Percentiles rank a stretch among this genome's conserved stretches.
Evolutionary conservation across 2,888 invertebrate species (phyloP).

Genomic region (Euzetes globulus): DNA sequence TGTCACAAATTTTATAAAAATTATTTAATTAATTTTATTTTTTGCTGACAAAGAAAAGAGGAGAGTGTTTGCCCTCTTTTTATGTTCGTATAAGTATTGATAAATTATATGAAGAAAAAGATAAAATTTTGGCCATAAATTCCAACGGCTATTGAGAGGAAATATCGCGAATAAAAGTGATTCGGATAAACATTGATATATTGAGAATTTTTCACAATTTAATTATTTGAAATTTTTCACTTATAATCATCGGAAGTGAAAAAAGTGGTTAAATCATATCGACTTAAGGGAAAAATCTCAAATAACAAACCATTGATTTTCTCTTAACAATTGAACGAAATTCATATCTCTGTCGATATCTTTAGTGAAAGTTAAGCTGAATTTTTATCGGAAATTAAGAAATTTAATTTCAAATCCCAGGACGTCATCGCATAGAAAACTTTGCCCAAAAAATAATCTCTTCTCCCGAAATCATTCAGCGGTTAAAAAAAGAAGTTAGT

Average conservation of each 20-base stretch:
- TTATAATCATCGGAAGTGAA: background rate
- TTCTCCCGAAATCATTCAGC: no score
- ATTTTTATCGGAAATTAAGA: slow-evolving; percentile 14
- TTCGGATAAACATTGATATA: no score
- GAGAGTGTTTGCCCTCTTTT: background rate
- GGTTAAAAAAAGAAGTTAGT: no score
- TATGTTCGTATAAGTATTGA: background rate
- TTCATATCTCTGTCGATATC: background rate
- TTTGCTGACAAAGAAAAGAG: background rate
- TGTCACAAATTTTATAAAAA: background rate
- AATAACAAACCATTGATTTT: background rate
- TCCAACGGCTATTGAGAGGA: background rate
- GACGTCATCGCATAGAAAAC: no score
- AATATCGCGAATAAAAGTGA: background rate
- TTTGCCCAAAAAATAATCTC: no score
- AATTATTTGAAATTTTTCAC: slow-evolving; percentile 6
- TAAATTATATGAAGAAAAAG: background rate
- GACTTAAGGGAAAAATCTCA: background rate
- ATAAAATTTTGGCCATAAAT: background rate
- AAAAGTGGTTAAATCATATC: background rate
- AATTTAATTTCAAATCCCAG: slow-evolving; percentile 10
- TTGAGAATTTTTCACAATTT: background rate
- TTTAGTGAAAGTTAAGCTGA: background rate
- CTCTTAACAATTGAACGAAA: background rate
- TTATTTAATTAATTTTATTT: background rate